Evolutionary conservation across 2,113 vertebrate genomes (phyloP).

Genomic region (Pelecanus crispus): DNA sequence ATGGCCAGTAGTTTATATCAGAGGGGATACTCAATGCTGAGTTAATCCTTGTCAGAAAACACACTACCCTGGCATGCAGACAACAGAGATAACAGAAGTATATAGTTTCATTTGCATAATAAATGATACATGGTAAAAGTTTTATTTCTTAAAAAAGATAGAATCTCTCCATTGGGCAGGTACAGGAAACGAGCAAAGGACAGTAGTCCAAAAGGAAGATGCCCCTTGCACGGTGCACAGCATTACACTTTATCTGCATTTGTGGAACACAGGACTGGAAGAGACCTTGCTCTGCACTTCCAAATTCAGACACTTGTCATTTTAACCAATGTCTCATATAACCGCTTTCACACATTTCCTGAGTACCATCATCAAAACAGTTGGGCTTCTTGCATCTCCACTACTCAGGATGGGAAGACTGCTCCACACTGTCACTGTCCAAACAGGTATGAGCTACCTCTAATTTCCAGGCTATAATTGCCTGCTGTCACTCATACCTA

Average conservation of each 20-base stretch:
- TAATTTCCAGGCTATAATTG: not conserved
- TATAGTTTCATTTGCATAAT: not conserved
- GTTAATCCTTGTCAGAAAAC: not conserved
- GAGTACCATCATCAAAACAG: not conserved
- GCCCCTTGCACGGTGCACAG: not conserved
- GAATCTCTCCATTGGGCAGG: not conserved
- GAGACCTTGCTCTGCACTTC: not conserved
- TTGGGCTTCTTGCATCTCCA: not conserved
- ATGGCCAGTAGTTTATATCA: not conserved
- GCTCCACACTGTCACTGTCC: not conserved
- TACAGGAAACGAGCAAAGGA: not conserved
- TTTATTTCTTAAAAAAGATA: not conserved
- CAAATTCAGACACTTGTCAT: not conserved
- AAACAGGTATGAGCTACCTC: not conserved
- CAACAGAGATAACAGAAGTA: not conserved
- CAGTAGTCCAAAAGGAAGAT: not conserved
- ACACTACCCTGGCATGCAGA: not conserved
- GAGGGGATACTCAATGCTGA: not conserved
- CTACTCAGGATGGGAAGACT: not conserved
- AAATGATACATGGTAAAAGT: not conserved
- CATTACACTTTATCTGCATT: not conserved
- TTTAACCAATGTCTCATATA: not conserved
- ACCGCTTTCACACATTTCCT: not conserved
- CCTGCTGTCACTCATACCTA: not conserved
- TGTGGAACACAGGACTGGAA: not conserved